A percentile compares a stretch with the other conserved stretches of the same genome.
Evolutionary conservation across 2,113 vertebrate species (phyloP).

Genomic region (Chascanopsetta lugubris): DNA sequence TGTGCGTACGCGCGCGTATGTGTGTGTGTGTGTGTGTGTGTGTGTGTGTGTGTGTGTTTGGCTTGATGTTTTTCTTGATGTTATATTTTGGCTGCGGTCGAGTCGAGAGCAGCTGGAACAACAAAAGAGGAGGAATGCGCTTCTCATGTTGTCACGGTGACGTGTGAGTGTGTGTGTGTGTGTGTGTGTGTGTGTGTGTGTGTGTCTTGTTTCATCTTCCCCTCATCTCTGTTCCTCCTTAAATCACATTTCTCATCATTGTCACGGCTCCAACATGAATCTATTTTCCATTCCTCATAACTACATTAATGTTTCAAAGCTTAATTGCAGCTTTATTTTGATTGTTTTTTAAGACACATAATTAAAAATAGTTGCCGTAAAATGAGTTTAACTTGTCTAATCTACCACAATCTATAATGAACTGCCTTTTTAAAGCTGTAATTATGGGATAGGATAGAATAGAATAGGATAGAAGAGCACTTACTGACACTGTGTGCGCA

Average conservation of each 20-base stretch:
- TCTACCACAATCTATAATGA: no score
- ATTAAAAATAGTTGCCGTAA: no score
- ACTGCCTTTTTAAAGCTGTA: no score
- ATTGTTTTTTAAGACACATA: no score
- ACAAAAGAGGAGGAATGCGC: slow-evolving; percentile 39
- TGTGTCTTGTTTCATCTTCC: neutral
- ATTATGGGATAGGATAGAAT: no score
- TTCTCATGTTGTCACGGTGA: slow-evolving; percentile 52
- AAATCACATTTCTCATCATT: neutral
- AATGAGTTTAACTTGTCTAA: no score
- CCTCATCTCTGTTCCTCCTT: neutral
- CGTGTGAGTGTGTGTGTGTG: slow-evolving; percentile 4
- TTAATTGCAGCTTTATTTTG: no score
- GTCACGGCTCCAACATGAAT: neutral
- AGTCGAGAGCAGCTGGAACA: slow-evolving; percentile 46
- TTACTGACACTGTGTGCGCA: no score
- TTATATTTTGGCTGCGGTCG: neutral
- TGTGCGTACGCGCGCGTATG: no score
- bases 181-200: slow-evolving; percentile 1
- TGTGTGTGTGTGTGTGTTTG: slow-evolving; percentile 5
- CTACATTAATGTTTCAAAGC: no score
- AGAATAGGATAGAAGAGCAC: no score
- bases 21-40: slow-evolving; percentile 5
- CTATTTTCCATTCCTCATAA: no score
- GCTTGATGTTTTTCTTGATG: slow-evolving; percentile 6